Base-by-base conservation (phyloP, 2,888 invertebrate species). In the Pseudococcus viburni region DNA sequence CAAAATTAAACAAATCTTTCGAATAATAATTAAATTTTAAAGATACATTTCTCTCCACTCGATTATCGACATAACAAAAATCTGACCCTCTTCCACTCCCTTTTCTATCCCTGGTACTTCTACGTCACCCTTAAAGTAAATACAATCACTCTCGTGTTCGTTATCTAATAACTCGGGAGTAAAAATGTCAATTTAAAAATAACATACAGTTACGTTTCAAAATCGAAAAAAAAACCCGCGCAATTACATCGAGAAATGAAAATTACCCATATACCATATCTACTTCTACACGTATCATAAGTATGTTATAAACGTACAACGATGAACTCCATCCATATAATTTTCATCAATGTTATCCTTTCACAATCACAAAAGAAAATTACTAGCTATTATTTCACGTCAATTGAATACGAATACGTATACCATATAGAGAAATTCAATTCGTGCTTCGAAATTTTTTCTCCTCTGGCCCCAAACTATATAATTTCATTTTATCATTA, bases 311-410 rank as follows among this genome's bases (percentile, higher is more conserved):
- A 55, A 55, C 17, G 55, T 55, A 55, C 55, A 51, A 5, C 51
- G 51, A 51, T 4, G 1, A 59, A 11, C 59, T 59, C 19, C 59
- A 59, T 59, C 59, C 33, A 33, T 73, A 33, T 73, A 73, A 73
- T 73, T 33, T 73, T 73, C 33, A 73, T 73, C 68, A 33, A 26
- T n/a, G 33, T 73, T 73, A 73, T 73, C 17, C 68, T 73, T 73
- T 73, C 68, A 73, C 68, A 73, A 33, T 73, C 33, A 33, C 68
- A 33, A 73, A 73, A 73, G 68, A 73, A 73, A 73, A 73, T 73
- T 73, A 73, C 68, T 73, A 73, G 68, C 33, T 73, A 26, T 73
- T 33, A 33, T 73, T 22, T 73, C 59, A 59, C 59, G 26, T 73
- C 68, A n/a, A 33, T 73, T 26, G 26, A 33, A 73, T 73, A 73